These are phyloP conservation scores for Trichomalopsis sarcophagae DNA, from an alignment of 1,140 invertebrate genomes.

Conservation along the genomic window DNA sequence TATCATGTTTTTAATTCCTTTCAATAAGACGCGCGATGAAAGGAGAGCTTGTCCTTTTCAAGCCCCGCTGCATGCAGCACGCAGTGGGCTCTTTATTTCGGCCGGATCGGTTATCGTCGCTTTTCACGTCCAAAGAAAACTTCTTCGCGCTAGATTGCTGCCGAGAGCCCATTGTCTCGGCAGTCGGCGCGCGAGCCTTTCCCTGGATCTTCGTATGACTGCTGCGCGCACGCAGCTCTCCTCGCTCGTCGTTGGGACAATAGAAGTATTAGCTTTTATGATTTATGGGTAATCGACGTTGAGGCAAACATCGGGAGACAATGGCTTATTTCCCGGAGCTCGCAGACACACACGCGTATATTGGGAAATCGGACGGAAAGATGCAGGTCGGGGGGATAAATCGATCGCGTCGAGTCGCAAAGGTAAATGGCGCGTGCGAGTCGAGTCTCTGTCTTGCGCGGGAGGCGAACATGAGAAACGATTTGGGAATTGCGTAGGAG, in stretches of 20 bases:
- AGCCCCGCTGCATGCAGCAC: too few species aligned
- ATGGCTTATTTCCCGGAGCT: constrained; percentile 1
- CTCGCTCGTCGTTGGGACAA: not conserved
- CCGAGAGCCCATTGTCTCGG: not conserved
- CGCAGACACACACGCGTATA: not conserved
- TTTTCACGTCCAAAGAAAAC: too few species aligned
- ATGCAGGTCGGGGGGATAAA: constrained; percentile 35
- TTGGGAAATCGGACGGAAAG: constrained; percentile 31
- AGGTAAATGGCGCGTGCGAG: constrained; percentile 54
- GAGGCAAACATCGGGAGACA: not conserved
- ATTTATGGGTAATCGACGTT: constrained; percentile 17
- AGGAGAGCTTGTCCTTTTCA: constrained; percentile 4
- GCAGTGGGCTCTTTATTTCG: not conserved
- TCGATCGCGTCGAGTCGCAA: constrained; percentile 43
- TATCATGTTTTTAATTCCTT: not conserved
- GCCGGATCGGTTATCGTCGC: too few species aligned
- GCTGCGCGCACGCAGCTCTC: too few species aligned
- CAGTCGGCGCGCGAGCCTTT: too few species aligned
- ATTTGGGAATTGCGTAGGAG: constrained; percentile 62
- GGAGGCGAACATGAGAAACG: constrained; percentile 60
- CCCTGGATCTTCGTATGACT: too few species aligned
- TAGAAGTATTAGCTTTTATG: constrained; percentile 24
- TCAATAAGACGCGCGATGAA: constrained; percentile 4
- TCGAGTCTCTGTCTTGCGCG: not conserved
- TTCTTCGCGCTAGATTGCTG: too few species aligned